These are phyloP conservation scores for Rhinolophus sinicus DNA, from an alignment of 2,113 vertebrate species.

Conservation along the genomic window DNA sequence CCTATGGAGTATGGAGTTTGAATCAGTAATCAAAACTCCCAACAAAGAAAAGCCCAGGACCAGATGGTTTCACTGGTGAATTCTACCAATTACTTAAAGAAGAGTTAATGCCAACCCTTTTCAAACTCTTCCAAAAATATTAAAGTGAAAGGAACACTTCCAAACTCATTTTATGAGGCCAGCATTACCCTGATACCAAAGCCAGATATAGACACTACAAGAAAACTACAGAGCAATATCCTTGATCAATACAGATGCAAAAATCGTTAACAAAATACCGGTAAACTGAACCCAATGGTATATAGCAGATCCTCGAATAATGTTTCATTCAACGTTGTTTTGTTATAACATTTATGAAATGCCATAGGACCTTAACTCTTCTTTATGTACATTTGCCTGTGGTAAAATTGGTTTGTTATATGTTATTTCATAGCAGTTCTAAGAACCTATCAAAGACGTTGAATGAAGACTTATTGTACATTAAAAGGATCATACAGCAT, in stretches of 20 bases:
- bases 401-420: background rate
- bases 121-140: background rate
- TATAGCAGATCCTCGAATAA: background rate
- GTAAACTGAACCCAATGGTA: background rate
- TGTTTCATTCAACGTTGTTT: background rate
- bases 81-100: conserved; percentile 16
- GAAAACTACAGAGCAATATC: background rate
- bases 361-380: background rate
- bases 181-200: background rate
- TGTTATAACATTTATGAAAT: background rate
- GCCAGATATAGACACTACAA: background rate
- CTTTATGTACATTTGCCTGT: background rate
- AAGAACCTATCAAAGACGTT: background rate
- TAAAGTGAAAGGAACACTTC: background rate
- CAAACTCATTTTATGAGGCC: background rate
- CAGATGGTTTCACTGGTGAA: background rate
- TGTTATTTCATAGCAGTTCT: background rate
- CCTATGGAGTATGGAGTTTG: background rate
- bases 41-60: background rate
- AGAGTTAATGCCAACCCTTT: background rate
- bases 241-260: background rate
- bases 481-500: background rate
- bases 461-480: background rate
- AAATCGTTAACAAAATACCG: background rate
- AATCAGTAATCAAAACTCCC: background rate